Conservation (phyloP, 1,140 invertebrate genomes). For the Paramacrobiotus metropolitanus region DNA sequence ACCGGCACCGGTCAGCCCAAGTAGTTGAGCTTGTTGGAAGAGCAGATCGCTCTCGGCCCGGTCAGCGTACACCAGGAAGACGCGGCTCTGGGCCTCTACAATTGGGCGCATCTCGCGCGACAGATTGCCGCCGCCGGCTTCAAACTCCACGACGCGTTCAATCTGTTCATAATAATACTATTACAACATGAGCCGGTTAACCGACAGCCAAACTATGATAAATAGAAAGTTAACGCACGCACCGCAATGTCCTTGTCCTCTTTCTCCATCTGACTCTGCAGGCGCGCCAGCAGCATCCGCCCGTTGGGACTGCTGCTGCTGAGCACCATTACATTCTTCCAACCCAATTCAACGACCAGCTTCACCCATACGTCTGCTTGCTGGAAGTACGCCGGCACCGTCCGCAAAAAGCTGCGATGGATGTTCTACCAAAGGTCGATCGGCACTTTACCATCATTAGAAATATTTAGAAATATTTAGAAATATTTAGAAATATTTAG, state of each 20-base stretch:
- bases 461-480: no score
- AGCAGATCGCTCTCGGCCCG: slow-evolving; percentile 58
- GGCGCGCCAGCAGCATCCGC: slow-evolving; percentile 60
- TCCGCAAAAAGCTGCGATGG: slow-evolving; percentile 83
- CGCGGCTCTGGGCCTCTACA: slow-evolving; percentile 50
- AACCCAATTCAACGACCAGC: slow-evolving; percentile 69
- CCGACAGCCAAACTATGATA: no score
- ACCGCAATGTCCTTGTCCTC: background rate
- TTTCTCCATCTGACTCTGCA: slow-evolving; percentile 32
- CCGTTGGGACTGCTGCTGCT: slow-evolving; percentile 90
- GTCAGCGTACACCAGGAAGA: slow-evolving; percentile 64
- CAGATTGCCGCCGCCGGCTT: slow-evolving; percentile 54
- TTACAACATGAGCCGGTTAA: background rate
- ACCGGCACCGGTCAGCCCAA: slow-evolving; percentile 68
- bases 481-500: no score
- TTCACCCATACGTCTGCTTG: slow-evolving; percentile 93
- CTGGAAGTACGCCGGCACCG: slow-evolving; percentile 86
- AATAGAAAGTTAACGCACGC: no score
- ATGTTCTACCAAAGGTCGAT: slow-evolving; percentile 55
- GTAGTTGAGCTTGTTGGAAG: slow-evolving; percentile 53
- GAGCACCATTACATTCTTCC: slow-evolving; percentile 85
- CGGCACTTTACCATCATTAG: no score
- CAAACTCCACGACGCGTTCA: slow-evolving; percentile 68
- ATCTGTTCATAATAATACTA: slow-evolving; percentile 38
- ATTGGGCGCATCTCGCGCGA: slow-evolving; percentile 52